Evolutionary conservation across 2,888 invertebrate species (phyloP).

Genomic region (Dioctria linearis): DNA sequence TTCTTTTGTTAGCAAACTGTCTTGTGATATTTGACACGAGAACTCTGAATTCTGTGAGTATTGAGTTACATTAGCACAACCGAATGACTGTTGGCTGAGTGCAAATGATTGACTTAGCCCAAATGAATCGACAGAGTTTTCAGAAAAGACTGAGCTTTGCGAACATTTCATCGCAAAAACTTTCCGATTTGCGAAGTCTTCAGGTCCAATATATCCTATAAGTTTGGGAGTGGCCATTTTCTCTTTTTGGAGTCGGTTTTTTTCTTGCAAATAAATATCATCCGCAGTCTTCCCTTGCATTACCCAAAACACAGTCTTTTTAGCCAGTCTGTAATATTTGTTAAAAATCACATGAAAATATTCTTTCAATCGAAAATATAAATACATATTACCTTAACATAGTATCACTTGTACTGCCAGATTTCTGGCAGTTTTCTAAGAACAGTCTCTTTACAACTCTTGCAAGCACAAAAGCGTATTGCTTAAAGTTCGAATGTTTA

Average conservation of each 20-base stretch:
- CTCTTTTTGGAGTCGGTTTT: slow-evolving; percentile 64
- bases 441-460: slow-evolving; percentile 78
- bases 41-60: slow-evolving; percentile 39
- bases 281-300: slow-evolving; percentile 78
- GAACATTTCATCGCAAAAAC: slow-evolving; percentile 47
- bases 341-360: slow-evolving; percentile 23
- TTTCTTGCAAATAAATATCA: slow-evolving; percentile 73
- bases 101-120: slow-evolving; percentile 61
- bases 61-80: slow-evolving; percentile 17
- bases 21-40: slow-evolving; percentile 39
- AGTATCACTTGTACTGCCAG: slow-evolving; percentile 80
- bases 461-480: slow-evolving; percentile 79
- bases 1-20: slow-evolving; percentile 23
- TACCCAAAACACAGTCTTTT: slow-evolving; percentile 77
- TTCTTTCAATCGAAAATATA: not conserved
- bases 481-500: slow-evolving; percentile 79
- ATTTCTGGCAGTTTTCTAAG: slow-evolving; percentile 73
- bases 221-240: slow-evolving; percentile 63
- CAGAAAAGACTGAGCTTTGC: slow-evolving; percentile 60
- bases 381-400: slow-evolving; percentile 75
- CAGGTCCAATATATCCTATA: slow-evolving; percentile 68
- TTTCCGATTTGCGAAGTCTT: slow-evolving; percentile 67
- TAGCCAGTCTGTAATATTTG: slow-evolving; percentile 75
- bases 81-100: slow-evolving; percentile 42
- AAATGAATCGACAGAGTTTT: slow-evolving; percentile 66